Evolutionary conservation across 2,113 vertebrate species (phyloP).

Genomic region (Grammomys dolichurus): DNA sequence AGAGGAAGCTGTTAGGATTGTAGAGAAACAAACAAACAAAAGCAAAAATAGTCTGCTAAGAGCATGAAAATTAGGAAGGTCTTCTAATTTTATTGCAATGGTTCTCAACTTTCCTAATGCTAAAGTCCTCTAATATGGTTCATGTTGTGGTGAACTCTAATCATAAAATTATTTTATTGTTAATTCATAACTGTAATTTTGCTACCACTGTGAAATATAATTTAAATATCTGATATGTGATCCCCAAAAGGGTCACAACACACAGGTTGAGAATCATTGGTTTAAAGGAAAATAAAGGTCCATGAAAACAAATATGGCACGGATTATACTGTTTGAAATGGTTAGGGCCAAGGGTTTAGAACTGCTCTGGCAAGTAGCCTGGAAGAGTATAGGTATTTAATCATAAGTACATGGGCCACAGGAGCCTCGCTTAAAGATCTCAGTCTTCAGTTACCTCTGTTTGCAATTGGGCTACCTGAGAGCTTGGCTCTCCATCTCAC

Average conservation of each 20-base stretch:
- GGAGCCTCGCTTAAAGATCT: not conserved
- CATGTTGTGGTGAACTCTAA: not conserved
- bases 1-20: not conserved
- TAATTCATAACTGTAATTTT: not conserved
- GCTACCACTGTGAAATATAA: not conserved
- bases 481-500: not conserved
- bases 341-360: not conserved
- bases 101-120: not conserved
- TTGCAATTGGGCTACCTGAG: not conserved
- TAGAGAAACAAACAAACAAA: not conserved
- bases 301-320: not conserved
- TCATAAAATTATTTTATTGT: not conserved
- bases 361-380: not conserved
- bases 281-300: not conserved
- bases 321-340: not conserved
- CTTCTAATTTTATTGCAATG: not conserved
- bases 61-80: not conserved
- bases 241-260: not conserved
- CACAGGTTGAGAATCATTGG: not conserved
- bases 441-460: not conserved
- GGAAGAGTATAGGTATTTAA: not conserved
- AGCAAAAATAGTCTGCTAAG: not conserved
- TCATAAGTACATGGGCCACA: not conserved
- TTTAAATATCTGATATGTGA: not conserved
- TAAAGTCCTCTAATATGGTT: no score